phyloP scores from a whole-genome alignment of 2,113 vertebrate species.

The Bufo gargarizans region DNA sequence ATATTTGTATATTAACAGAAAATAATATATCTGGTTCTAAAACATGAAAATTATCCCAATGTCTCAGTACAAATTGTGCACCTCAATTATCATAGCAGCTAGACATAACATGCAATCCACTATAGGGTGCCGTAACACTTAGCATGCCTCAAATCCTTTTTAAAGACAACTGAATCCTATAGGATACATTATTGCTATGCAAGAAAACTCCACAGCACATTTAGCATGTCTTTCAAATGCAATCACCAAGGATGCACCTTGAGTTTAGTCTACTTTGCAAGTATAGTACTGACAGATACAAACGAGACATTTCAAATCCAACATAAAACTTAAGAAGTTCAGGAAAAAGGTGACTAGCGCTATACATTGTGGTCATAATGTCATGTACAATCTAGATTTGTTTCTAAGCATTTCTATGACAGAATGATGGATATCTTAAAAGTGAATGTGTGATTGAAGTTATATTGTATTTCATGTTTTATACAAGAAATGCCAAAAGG shows the following conservation, averaged over 20 bases:
- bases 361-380: no score
- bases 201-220: neutral
- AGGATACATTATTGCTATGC: neutral
- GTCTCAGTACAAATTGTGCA: neutral
- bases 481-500: neutral
- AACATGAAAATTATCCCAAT: neutral
- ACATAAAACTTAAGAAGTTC: neutral
- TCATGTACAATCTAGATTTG: neutral
- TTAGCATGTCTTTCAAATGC: conserved; percentile 4
- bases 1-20: neutral
- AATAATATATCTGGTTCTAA: neutral
- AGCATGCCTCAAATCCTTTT: neutral
- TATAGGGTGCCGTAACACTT: neutral
- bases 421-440: neutral
- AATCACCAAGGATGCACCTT: neutral
- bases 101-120: conserved; percentile 3
- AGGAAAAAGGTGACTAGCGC: neutral
- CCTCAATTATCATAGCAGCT: neutral
- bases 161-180: neutral
- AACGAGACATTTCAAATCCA: neutral
- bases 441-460: neutral
- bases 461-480: neutral
- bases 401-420: neutral
- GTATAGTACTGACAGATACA: neutral
- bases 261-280: neutral